Base-by-base conservation (phyloP, 2,888 invertebrate species). In the Neoaliturus tenellus region DNA sequence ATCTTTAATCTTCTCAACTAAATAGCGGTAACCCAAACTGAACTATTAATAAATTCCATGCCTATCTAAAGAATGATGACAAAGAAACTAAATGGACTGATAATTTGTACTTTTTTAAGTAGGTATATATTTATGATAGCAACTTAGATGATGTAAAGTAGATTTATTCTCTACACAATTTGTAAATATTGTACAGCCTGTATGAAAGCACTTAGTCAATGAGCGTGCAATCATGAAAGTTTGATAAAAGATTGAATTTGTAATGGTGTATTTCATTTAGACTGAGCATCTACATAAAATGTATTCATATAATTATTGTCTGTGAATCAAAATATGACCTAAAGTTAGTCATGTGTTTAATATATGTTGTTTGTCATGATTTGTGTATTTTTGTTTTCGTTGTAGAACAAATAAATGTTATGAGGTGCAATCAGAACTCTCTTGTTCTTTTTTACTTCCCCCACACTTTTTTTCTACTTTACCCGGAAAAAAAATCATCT, bases 181-280 rank as follows among this genome's bases (percentile, higher is more conserved):
- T 62, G 62, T 62, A 62, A 62, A 62, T 62, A 62, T 25, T 62
- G 62, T 62, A 62, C 62, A 62, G n/a, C n/a, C n/a, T n/a, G 62
- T 62, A 28, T 62, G 62, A 62, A 28, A 14, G 51, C 44, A 44
- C 23, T 51, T 20, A 51, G 23, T 23, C 51, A 51, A 1, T 20
- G 23, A 51, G 23, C 14, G 62, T 62, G 62, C 28, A 51, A 51
- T 51, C 23, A 23, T 51, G 51, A 10, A 51, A 20, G 44, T 51
- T 23, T 20, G 23, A 51, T 2, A 51, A 51, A 23, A 51, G 8
- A 62, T 3, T 31, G 4, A 62, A 25, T 62, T 62, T 62, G 17
- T 62, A 62, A 62, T 14, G 62, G 62, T 62, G 62, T 62, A 62
- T 28, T 23, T 51, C 5, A 51, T 4, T 44, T 44, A 51, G 51